Conservation (phyloP, 2,888 invertebrate species). For the Cancer borealis region DNA sequence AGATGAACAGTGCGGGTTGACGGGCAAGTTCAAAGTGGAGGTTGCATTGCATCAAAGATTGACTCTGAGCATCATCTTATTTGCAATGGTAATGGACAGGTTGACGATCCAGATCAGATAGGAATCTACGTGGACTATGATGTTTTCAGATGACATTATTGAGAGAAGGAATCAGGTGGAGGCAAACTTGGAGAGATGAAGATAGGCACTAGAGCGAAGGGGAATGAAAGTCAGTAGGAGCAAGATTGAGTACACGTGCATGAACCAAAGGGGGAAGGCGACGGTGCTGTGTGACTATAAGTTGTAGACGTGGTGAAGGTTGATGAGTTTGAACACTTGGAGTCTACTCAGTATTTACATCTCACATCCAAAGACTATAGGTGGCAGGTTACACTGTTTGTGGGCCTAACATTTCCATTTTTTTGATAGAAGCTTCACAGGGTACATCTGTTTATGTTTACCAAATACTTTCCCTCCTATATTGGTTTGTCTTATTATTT, state of each 20-base stretch:
- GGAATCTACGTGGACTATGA: background rate
- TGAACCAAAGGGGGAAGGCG: background rate
- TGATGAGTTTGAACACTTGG: no score
- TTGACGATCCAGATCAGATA: constrained; percentile 29
- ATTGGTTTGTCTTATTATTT: no score
- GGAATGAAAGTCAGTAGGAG: background rate
- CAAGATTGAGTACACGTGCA: background rate
- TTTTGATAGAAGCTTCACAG: no score
- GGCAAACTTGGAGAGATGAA: background rate
- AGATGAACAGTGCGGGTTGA: background rate
- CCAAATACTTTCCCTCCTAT: no score
- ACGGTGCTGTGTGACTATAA: background rate
- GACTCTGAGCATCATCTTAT: constrained; percentile 51
- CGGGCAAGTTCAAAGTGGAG: constrained; percentile 42
- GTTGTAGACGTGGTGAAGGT: background rate
- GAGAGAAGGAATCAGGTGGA: background rate
- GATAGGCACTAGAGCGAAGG: constrained; percentile 14
- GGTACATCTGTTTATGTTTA: no score
- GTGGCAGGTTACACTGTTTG: no score
- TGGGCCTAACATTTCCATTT: no score
- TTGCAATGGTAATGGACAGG: constrained; percentile 45
- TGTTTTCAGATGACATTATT: background rate
- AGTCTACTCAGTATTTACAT: no score
- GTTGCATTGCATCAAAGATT: constrained; percentile 47
- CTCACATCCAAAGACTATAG: no score